A percentile compares a stretch with the other conserved stretches of the same genome.
These are phyloP conservation scores for Halcyon senegalensis DNA, from an alignment of 2,113 vertebrate genomes.

Conservation along the genomic window DNA sequence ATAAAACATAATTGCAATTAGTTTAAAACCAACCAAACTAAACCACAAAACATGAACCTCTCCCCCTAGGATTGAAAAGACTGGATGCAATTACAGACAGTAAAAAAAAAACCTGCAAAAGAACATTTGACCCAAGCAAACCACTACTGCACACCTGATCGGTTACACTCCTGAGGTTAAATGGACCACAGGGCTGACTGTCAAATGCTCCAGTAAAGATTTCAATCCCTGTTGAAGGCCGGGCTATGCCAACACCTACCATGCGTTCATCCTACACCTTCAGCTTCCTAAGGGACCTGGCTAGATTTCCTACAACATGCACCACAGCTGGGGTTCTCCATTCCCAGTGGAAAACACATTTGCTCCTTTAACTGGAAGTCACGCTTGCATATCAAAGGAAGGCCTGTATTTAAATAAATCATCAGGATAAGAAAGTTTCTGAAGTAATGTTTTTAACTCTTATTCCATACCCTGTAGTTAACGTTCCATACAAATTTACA, in stretches of 20 bases:
- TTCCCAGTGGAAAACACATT: not conserved
- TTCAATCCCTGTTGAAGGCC: not conserved
- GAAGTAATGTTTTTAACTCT: not conserved
- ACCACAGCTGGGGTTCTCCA: not conserved
- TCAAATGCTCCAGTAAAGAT: not conserved
- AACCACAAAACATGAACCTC: not conserved
- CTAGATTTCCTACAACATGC: not conserved
- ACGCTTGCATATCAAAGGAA: not conserved
- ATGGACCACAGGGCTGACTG: not conserved
- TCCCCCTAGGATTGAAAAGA: not conserved
- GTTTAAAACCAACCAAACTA: not conserved
- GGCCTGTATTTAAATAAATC: not conserved
- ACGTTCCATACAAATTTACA: not conserved
- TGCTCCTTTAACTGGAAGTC: not conserved
- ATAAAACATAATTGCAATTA: not conserved
- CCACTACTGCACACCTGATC: accelerated
- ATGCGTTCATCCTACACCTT: not conserved
- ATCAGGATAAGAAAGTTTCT: not conserved
- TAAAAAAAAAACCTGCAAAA: not conserved
- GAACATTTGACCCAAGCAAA: not conserved
- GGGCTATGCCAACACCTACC: not conserved
- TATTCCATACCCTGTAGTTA: not conserved
- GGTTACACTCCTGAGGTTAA: not conserved
- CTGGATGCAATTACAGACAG: not conserved
- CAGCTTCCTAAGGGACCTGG: not conserved